Evolutionary conservation across 2,113 vertebrate genomes (phyloP).

Genomic region (Vimba vimba): DNA sequence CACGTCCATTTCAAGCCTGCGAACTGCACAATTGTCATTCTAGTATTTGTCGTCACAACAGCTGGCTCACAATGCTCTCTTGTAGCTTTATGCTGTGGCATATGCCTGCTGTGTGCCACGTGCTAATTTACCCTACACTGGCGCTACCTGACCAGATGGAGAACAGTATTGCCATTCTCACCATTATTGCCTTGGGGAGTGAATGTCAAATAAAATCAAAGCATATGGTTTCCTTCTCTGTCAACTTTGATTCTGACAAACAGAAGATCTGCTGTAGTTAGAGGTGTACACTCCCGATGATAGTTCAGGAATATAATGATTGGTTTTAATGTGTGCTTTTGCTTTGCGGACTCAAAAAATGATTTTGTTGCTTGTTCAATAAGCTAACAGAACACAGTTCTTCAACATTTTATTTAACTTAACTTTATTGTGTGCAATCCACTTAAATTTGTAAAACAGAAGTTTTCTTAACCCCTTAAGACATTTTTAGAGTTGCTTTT

Average conservation of each 20-base stretch:
- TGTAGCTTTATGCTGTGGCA: conserved; percentile 95
- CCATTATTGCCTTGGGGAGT: conserved; percentile 86
- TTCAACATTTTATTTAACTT: neutral
- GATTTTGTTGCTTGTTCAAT: neutral
- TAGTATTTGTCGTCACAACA: conserved; percentile 96
- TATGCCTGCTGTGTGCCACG: conserved; percentile 92
- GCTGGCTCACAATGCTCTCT: conserved; percentile 93
- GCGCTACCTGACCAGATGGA: conserved; percentile 91
- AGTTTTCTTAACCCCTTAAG: neutral
- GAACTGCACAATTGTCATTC: conserved; percentile 91
- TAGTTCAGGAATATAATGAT: conserved; percentile 16
- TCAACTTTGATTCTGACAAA: conserved; percentile 88
- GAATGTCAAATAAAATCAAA: conserved; percentile 92
- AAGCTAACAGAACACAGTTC: neutral
- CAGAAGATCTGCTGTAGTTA: conserved; percentile 77
- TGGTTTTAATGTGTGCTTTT: neutral
- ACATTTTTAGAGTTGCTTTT: too few species aligned
- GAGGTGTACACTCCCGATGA: neutral
- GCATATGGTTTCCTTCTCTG: conserved; percentile 87
- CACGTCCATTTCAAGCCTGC: conserved; percentile 78
- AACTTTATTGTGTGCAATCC: neutral
- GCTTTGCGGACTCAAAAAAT: neutral
- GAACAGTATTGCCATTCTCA: conserved; percentile 94
- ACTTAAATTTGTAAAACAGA: neutral
- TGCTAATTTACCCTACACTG: conserved; percentile 92